Evolutionary conservation across 2,113 vertebrate genomes (phyloP).

Genomic region (Gambusia affinis): DNA sequence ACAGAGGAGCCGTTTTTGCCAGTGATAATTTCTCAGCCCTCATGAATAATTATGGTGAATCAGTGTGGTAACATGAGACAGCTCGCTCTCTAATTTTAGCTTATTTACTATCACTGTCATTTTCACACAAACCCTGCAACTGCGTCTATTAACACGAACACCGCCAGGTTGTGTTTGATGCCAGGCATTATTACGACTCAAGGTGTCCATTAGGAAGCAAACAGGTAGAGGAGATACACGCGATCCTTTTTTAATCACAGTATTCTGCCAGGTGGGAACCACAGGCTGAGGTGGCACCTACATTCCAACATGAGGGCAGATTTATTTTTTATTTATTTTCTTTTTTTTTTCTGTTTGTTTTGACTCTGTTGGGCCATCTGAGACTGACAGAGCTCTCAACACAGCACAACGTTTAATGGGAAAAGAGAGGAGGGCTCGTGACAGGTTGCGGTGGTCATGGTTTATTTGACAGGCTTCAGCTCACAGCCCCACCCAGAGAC

Average conservation of each 20-base stretch:
- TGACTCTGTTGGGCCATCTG: background rate
- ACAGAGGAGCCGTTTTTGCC: constrained; percentile 36
- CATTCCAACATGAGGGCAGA: constrained; percentile 1
- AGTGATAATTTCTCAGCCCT: constrained; percentile 6
- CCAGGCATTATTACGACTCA: background rate
- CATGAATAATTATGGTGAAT: constrained; percentile 34
- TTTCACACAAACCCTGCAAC: constrained; percentile 3
- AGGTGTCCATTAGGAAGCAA: constrained; percentile 11
- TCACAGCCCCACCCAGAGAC: constrained; percentile 16
- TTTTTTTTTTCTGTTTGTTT: background rate
- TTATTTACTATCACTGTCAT: constrained; percentile 24
- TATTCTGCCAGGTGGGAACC: constrained; percentile 47
- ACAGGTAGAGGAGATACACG: constrained; percentile 20
- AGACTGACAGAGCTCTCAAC: constrained; percentile 63
- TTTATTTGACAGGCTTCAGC: constrained; percentile 64
- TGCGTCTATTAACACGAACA: constrained; percentile 23
- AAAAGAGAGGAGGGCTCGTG: constrained; percentile 34
- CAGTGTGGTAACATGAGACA: constrained; percentile 33
- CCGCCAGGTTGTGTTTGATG: constrained; percentile 5
- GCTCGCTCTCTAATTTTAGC: constrained; percentile 37
- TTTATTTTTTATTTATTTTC: background rate
- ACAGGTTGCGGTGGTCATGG: constrained; percentile 65
- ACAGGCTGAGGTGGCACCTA: constrained; percentile 35
- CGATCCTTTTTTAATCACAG: constrained; percentile 7
- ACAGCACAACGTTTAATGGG: constrained; percentile 44